Percentiles rank a stretch among this genome's conserved stretches.
These are phyloP conservation scores for Thymallus thymallus DNA, from an alignment of 2,113 vertebrate genomes.

Conservation along the genomic window DNA sequence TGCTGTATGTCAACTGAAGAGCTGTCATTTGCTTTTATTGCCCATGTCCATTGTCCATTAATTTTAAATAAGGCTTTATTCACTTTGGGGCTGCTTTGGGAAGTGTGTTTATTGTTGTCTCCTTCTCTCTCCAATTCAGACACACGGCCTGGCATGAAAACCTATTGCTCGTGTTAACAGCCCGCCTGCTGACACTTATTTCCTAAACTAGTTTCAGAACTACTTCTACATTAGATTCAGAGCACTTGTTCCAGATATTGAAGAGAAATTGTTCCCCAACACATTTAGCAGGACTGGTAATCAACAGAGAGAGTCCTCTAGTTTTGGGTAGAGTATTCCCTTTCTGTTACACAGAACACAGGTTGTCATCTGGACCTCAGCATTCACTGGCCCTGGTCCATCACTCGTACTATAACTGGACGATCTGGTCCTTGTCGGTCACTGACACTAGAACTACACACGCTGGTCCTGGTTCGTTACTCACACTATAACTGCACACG, in stretches of 20 bases:
- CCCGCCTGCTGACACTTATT: constrained; percentile 33
- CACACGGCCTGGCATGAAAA: constrained; percentile 7
- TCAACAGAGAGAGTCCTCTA: too few species aligned
- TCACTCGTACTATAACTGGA: too few species aligned
- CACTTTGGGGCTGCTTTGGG: constrained; percentile 49
- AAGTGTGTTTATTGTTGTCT: constrained; percentile 46
- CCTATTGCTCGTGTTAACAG: constrained; percentile 51
- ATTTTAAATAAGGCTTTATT: constrained; percentile 65
- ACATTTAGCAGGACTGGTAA: too few species aligned
- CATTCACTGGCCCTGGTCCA: too few species aligned
- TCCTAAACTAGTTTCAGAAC: constrained; percentile 36
- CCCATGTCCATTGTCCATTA: constrained; percentile 58
- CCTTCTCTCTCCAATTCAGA: constrained; percentile 37
- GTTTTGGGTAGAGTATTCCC: too few species aligned
- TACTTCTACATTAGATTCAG: constrained; percentile 18
- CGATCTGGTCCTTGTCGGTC: too few species aligned
- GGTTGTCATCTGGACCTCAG: too few species aligned
- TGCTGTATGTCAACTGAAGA: constrained; percentile 53
- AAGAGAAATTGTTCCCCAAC: constrained; percentile 16
- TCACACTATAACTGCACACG: too few species aligned
- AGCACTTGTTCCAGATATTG: constrained; percentile 32
- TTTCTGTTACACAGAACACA: too few species aligned
- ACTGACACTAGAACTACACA: too few species aligned
- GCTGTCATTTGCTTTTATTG: constrained; percentile 59
- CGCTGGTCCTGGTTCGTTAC: too few species aligned